Percentiles rank a stretch among this genome's conserved stretches.
Evolutionary conservation across 2,888 invertebrate species (phyloP).

Genomic region (Dugesia japonica): DNA sequence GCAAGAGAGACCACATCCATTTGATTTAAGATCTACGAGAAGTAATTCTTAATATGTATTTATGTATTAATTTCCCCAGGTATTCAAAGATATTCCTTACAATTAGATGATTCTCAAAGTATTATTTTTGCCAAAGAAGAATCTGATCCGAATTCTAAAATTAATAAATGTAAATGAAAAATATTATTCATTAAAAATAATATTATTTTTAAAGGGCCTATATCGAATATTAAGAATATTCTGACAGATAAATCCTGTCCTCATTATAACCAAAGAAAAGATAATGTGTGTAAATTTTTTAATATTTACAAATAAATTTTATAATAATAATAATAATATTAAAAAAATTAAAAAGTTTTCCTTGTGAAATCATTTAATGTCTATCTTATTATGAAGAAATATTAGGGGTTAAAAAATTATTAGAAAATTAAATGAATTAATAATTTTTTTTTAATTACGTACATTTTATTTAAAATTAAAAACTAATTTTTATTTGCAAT

Average conservation of each 20-base stretch:
- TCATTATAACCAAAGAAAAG: background rate
- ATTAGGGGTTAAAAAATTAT: too few species aligned
- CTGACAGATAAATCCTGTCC: background rate
- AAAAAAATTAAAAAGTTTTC: too few species aligned
- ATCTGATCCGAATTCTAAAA: background rate
- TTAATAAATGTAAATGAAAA: background rate
- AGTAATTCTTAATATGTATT: background rate
- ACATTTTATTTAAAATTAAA: too few species aligned
- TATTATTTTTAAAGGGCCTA: background rate
- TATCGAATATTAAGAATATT: background rate
- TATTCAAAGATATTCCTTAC: background rate
- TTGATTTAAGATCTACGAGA: background rate
- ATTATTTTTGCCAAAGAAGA: background rate
- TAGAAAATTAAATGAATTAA: too few species aligned
- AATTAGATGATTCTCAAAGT: slow-evolving; percentile 2
- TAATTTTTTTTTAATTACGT: too few species aligned
- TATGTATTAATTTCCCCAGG: background rate
- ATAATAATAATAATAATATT: too few species aligned
- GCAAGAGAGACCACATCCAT: background rate
- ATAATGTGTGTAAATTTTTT: background rate
- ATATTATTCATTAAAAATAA: background rate
- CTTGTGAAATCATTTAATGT: too few species aligned
- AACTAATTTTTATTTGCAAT: too few species aligned
- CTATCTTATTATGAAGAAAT: too few species aligned
- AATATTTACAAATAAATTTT: too few species aligned